Evolutionary conservation across 2,888 invertebrate species (phyloP).

Genomic region (Boloria selene): DNA sequence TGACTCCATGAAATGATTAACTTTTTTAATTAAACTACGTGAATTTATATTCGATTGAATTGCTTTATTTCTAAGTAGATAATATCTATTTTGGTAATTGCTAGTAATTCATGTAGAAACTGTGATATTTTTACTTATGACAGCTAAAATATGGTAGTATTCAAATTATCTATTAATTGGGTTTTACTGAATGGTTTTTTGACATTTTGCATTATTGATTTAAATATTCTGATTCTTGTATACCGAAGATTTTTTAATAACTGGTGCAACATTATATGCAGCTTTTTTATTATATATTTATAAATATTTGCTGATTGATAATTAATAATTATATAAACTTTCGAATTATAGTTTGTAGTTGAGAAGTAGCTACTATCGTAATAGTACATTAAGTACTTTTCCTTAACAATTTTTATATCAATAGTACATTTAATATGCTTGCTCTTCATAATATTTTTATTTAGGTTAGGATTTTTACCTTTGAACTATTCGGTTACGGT

Average conservation of each 20-base stretch:
- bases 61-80: constrained; percentile 2
- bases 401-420: constrained; percentile 9
- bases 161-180: not conserved
- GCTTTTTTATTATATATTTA: not conserved
- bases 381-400: not conserved
- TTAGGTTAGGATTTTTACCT: not conserved
- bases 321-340: constrained; percentile 1
- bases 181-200: not conserved
- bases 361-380: not conserved
- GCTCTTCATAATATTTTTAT: constrained; percentile 2
- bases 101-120: constrained; percentile 8
- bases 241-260: not conserved
- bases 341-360: constrained; percentile 17
- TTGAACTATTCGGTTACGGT: constrained; percentile 10
- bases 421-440: not conserved
- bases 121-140: constrained; percentile 20
- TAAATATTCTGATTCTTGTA: too few species aligned
- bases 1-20: not conserved
- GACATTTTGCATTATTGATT: not conserved
- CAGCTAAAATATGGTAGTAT: constrained; percentile 2
- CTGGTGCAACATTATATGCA: not conserved
- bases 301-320: constrained; percentile 1
- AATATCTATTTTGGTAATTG: not conserved
- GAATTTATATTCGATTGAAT: not conserved
- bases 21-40: not conserved